phyloP scores from a whole-genome alignment of 2,113 vertebrate species.

The Corvus hawaiiensis region DNA sequence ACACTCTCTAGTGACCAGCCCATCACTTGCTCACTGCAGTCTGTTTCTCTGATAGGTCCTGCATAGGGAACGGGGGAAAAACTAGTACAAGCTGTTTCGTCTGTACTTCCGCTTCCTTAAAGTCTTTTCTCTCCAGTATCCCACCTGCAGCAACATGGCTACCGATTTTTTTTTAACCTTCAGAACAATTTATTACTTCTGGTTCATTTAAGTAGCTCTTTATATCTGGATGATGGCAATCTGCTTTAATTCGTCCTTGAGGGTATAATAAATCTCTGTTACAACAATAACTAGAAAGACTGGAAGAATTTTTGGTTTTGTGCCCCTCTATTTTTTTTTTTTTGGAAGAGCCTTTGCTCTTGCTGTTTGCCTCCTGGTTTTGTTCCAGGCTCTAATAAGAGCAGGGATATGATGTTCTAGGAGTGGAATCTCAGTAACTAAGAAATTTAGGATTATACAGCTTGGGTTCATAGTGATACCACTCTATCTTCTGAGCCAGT shows the following conservation, averaged over 20 bases:
- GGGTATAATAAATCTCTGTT: neutral
- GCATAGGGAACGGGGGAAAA: neutral
- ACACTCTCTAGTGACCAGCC: neutral
- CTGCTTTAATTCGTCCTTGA: neutral
- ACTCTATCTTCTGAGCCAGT: neutral
- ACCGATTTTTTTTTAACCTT: neutral
- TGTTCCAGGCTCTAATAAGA: neutral
- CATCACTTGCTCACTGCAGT: neutral
- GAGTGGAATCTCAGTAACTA: neutral
- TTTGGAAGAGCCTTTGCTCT: neutral
- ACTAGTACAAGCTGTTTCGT: neutral
- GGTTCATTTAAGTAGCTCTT: neutral
- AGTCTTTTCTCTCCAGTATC: neutral
- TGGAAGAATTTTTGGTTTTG: neutral
- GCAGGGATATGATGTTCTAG: neutral
- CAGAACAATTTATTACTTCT: neutral
- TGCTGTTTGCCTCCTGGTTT: neutral
- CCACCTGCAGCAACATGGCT: neutral
- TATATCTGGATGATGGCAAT: neutral
- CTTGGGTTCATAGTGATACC: neutral
- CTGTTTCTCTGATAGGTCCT: neutral
- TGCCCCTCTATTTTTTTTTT: neutral
- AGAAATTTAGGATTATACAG: neutral
- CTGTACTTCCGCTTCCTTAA: neutral
- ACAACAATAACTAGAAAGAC: neutral